Evolutionary conservation across 1,140 invertebrate species (phyloP).

Genomic region (Asbolus verrucosus): DNA sequence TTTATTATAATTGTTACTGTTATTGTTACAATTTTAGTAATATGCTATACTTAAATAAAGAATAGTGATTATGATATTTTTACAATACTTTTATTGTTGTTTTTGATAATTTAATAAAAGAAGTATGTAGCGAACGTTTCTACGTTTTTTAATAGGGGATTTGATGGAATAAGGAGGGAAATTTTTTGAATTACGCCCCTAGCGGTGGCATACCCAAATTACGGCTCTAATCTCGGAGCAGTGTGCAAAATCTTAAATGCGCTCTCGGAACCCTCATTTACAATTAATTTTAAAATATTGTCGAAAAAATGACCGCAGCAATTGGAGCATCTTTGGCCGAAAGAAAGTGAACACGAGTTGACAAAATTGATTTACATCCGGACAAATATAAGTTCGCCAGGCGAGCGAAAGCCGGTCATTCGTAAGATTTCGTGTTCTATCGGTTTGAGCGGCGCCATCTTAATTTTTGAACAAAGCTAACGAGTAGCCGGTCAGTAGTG

Average conservation of each 20-base stretch:
- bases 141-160: no score
- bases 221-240: conserved; percentile 58
- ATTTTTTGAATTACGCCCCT: conserved; percentile 57
- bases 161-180: conserved; percentile 49
- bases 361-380: conserved; percentile 31
- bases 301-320: conserved; percentile 33
- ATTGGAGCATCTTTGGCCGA: not conserved
- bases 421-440: conserved; percentile 71
- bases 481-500: conserved; percentile 72
- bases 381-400: conserved; percentile 46
- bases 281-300: conserved; percentile 54
- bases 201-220: conserved; percentile 56
- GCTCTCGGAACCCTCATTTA: conserved; percentile 72
- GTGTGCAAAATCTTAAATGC: conserved; percentile 54
- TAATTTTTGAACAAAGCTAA: conserved; percentile 82
- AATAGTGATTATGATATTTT: no score
- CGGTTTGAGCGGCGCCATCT: conserved; percentile 82
- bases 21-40: no score
- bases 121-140: no score
- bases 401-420: conserved; percentile 59
- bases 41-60: no score
- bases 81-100: no score
- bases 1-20: no score
- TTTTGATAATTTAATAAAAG: no score
- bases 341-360: conserved; percentile 24